Percentiles rank a stretch among this genome's conserved stretches.
Evolutionary conservation across 1,140 invertebrate genomes (phyloP).

Genomic region (Hyles euphorbiae): DNA sequence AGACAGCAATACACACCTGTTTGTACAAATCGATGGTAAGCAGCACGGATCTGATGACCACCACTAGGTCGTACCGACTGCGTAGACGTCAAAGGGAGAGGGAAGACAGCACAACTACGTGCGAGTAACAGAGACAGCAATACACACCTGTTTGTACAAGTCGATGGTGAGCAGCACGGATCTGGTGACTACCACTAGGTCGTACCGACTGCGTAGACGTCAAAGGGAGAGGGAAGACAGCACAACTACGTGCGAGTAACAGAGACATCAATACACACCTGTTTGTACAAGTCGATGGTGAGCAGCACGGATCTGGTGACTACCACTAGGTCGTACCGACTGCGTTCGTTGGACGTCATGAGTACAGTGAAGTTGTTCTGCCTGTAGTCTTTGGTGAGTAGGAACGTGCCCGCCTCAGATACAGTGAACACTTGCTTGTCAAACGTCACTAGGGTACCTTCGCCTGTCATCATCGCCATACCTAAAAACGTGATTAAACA

Average conservation of each 20-base stretch:
- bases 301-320: constrained; percentile 47
- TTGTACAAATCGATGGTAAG: constrained; percentile 62
- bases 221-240: too few species aligned
- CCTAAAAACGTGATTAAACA: constrained; percentile 32
- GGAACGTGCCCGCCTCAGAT: constrained; percentile 58
- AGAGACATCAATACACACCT: constrained; percentile 36
- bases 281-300: constrained; percentile 58
- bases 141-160: too few species aligned
- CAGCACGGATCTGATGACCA: constrained; percentile 45
- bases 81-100: too few species aligned
- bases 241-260: too few species aligned
- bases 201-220: constrained; percentile 37
- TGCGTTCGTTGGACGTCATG: constrained; percentile 53
- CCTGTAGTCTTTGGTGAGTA: constrained; percentile 58
- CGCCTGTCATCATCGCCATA: constrained; percentile 66
- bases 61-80: constrained; percentile 51
- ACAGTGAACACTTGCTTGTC: constrained; percentile 64
- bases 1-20: too few species aligned
- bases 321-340: constrained; percentile 53
- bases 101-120: too few species aligned
- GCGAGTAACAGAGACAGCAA: too few species aligned
- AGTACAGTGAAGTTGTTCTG: constrained; percentile 65
- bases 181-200: constrained; percentile 51
- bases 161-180: constrained; percentile 53
- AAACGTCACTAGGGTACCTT: constrained; percentile 69